These are phyloP conservation scores for Melipona quadrifasciata DNA, from an alignment of 1,140 invertebrate species.

Conservation along the genomic window DNA sequence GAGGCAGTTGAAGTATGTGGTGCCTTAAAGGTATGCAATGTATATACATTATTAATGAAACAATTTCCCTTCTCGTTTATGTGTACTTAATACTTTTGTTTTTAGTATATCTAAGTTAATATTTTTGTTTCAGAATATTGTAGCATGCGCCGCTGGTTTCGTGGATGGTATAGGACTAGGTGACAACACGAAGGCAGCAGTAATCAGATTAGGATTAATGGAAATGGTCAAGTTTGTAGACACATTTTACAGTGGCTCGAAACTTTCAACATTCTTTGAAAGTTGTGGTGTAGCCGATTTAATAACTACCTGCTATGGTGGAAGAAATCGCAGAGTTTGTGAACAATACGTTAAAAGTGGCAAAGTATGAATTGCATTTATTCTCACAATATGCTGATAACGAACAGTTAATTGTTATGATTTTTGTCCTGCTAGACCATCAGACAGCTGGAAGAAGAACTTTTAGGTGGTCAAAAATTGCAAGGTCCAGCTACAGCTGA, in stretches of 20 bases:
- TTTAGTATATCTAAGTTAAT: background rate
- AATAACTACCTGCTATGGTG: slow-evolving; percentile 93
- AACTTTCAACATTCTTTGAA: slow-evolving; percentile 91
- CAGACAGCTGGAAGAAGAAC: slow-evolving; percentile 88
- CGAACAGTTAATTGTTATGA: background rate
- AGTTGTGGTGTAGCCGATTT: slow-evolving; percentile 94
- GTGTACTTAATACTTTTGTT: background rate
- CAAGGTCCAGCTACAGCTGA: slow-evolving; percentile 93
- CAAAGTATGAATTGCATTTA: slow-evolving; percentile 83
- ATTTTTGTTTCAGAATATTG: slow-evolving; percentile 86
- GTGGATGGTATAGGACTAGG: slow-evolving; percentile 90
- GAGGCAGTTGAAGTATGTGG: slow-evolving; percentile 92
- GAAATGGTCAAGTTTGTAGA: slow-evolving; percentile 89
- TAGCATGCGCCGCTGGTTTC: slow-evolving; percentile 92
- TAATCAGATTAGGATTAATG: slow-evolving; percentile 92
- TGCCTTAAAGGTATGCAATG: slow-evolving; percentile 86
- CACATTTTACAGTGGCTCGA: slow-evolving; percentile 83
- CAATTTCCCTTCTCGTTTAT: background rate
- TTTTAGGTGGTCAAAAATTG: slow-evolving; percentile 92
- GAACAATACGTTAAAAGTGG: slow-evolving; percentile 89
- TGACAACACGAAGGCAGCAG: slow-evolving; percentile 94
- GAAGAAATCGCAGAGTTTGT: slow-evolving; percentile 89
- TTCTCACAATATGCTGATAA: background rate
- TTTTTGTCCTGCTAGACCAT: slow-evolving; percentile 84
- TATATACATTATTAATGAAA: background rate